phyloP scores from a whole-genome alignment of 2,888 invertebrate species.

The Cantharis lateralis region DNA sequence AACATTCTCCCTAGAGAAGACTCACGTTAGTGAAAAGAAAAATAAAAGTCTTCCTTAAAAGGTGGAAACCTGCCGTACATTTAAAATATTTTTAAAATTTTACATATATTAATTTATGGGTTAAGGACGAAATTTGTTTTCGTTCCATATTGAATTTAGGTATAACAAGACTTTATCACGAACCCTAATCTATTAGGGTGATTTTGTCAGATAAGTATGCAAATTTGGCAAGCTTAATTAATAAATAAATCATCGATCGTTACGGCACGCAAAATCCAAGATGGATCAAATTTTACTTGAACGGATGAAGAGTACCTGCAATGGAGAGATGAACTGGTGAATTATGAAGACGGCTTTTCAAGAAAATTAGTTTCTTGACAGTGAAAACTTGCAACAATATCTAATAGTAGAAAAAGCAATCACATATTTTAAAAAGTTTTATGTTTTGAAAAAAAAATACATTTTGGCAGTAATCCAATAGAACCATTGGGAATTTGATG shows the following conservation, averaged over 20 bases:
- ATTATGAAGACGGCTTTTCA: neutral
- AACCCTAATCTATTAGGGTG: neutral
- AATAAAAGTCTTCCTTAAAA: neutral
- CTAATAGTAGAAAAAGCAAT: neutral
- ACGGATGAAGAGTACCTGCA: neutral
- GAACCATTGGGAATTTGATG: conserved; percentile 18
- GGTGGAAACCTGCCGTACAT: neutral
- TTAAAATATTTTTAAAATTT: neutral
- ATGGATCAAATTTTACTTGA: neutral
- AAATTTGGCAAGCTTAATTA: neutral
- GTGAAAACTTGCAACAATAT: neutral
- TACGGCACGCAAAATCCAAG: neutral
- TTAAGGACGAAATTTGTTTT: neutral
- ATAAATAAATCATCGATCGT: neutral
- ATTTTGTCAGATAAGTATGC: neutral
- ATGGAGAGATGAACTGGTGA: neutral
- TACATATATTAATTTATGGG: neutral
- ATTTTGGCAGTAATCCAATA: conserved; percentile 18
- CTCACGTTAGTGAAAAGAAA: neutral
- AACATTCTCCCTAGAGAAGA: neutral
- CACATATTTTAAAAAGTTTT: conserved; percentile 12
- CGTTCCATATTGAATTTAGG: neutral
- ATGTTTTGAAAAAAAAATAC: conserved; percentile 15
- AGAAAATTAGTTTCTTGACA: neutral
- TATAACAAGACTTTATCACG: neutral